Evolutionary conservation across 2,113 vertebrate species (phyloP), one percentile per base, ranked within the genome.

Genomic region (Irena cyanogastra): DNA sequence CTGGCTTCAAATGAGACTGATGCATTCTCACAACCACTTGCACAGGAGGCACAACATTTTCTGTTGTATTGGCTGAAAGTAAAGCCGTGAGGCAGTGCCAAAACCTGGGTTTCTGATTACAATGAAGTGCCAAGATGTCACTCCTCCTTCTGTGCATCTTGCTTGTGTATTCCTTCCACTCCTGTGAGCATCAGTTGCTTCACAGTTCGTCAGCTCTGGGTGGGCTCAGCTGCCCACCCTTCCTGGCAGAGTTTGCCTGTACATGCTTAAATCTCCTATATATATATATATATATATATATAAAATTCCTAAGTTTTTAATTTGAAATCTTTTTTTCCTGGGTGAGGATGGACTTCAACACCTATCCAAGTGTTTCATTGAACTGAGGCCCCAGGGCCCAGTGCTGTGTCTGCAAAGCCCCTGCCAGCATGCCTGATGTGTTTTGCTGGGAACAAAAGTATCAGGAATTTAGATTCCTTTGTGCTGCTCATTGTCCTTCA

Each of bases 71-170:
- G 87, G 82, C 90, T 80, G 79, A 50, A 83, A 93, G 63, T 10
- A 28, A 56, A 90, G 88, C 87, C 5, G 1, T 0, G 42, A 69
- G 78, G 94, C 90, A 31, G 21, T 69, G 94, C 92, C 92, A 91
- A 93, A 93, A 2, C 56, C 68, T 13, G 5, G 54, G 50, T 33
- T 93, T 83, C 54, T 76, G 90, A 81, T 37, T n/a, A 79, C 68
- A 61, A 8, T 13, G 1, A 15, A 13, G 39, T 81, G 95, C 90
- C 96, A 94, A 89, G 89, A 75, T 86, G 79, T 91, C 94, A 93
- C 60, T 92, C 65, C 75, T 94, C 85, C 88, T 91, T 72, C 95
- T 94, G 75, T 74, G 75, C 87, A 31, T 66, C 59, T 83, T 54
- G 27, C 71, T 66, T 54, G 53, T 64, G 24, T 70, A 11, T 88